phyloP scores from a whole-genome alignment of 2,888 invertebrate genomes.

The Platerodrilus igneus region DNA sequence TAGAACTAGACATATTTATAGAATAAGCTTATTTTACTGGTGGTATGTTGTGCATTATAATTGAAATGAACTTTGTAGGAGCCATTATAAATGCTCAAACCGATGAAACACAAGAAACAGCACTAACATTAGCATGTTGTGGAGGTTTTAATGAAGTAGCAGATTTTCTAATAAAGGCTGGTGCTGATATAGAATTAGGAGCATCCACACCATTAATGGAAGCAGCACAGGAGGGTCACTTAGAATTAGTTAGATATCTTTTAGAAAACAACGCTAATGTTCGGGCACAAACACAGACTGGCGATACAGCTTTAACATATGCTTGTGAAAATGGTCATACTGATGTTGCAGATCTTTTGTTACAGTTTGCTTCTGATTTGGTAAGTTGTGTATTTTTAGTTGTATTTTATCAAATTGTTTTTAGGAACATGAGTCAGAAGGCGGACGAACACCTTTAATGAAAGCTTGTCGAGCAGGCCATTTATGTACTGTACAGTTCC shows the following conservation, averaged over 20 bases:
- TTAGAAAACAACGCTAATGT: conserved; percentile 84
- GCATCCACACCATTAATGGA: conserved; percentile 98
- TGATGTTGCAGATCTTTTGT: conserved; percentile 88
- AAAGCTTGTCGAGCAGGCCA: conserved; percentile 97
- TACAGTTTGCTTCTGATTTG: conserved; percentile 86
- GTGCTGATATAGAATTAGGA: conserved; percentile 90
- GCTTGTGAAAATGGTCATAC: conserved; percentile 99
- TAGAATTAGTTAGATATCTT: conserved; percentile 86
- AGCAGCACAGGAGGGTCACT: conserved; percentile 95
- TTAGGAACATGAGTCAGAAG: conserved; percentile 94
- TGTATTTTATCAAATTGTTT: too few relatives aligned
- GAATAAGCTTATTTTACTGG: background rate
- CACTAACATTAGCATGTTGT: conserved; percentile 88
- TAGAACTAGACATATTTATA: conserved; percentile 1
- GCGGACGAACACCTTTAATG: conserved; percentile 96
- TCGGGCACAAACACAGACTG: conserved; percentile 90
- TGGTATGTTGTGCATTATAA: background rate
- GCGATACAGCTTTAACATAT: conserved; percentile 87
- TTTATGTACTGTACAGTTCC: conserved; percentile 91
- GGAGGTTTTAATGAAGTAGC: conserved; percentile 94
- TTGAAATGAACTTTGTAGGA: conserved; percentile 49
- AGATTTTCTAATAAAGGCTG: conserved; percentile 90
- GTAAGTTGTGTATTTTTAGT: conserved; percentile 45
- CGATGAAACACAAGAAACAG: conserved; percentile 97
- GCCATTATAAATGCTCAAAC: conserved; percentile 98